Base-by-base conservation (phyloP, 1,140 invertebrate species). In the Caenorhabditis briggsae region DNA sequence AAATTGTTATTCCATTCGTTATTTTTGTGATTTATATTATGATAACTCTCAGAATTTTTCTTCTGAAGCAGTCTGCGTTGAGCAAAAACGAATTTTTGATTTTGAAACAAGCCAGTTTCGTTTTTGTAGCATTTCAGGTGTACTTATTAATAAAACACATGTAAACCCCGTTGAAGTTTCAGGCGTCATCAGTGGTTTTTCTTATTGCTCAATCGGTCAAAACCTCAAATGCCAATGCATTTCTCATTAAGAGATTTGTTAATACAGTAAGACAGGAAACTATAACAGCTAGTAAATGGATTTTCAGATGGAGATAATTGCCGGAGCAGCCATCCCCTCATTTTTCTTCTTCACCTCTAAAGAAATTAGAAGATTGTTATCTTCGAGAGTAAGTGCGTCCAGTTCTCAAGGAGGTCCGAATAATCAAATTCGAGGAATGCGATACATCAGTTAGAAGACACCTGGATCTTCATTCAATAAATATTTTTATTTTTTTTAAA, bases 281-380 rank as follows among this genome's bases (percentile, higher is more conserved):
- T 7, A 20, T 12, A 11, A 53, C 3, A 11, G 5, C 5, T 25
- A 1, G 3, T 6, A 9, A 33, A 33, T 33, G n/a, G 0, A 6
- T 18, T 43, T 70, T 53, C 64, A 70, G 64, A n/a, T 41, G 16
- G 64, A 70, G 43, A 70, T 70, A 16, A n/a, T 70, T 18, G 64
- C 64, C 18, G 64, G 64, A 70, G 64, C 64, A 6, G 33, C 64
- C 18, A 70, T 41, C 5, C 64, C 64, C 5, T 70, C 33, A 18
- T 70, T 70, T 20, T 70, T 70, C 18, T 70, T 70, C 41, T 70
- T 70, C 41, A 70, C 64, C 0, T 70, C 64, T 6, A 70, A 70
- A 46, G 64, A 70, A 16, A 70, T 70, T 2, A 8, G 18, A 8
- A 70, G 43, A 46, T 41, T 70, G 5, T 12, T 61, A 20, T 12